phyloP scores from a whole-genome alignment of 2,113 vertebrate species.

The Apaloderma vittatum region DNA sequence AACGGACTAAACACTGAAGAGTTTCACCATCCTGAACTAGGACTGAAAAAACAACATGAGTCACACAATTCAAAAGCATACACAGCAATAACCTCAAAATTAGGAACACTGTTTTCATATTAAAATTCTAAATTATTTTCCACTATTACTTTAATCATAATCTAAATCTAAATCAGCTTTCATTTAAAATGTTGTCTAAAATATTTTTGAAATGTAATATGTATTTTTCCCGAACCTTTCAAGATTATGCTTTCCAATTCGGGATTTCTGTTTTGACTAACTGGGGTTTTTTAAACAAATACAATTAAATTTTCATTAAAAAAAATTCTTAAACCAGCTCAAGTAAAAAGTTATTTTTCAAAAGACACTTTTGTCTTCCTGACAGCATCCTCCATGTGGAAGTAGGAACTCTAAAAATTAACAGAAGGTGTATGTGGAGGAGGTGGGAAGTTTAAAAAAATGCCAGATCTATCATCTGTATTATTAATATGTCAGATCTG shows the following conservation, averaged over 20 bases:
- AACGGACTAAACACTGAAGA: neutral
- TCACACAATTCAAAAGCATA: neutral
- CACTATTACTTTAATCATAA: neutral
- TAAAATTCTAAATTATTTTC: neutral
- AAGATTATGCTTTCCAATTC: neutral
- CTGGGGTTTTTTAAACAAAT: neutral
- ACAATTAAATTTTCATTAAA: neutral
- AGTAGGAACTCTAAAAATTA: constrained; percentile 26
- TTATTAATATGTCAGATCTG: neutral
- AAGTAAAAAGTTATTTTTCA: constrained; percentile 18
- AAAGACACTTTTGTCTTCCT: constrained; percentile 28
- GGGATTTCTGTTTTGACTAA: neutral
- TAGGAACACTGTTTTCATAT: neutral
- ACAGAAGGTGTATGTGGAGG: neutral
- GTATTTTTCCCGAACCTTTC: neutral
- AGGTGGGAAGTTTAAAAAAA: constrained; percentile 36
- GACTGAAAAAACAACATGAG: neutral
- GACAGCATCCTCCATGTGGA: constrained; percentile 1
- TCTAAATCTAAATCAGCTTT: neutral
- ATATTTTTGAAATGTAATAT: neutral
- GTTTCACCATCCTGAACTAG: neutral
- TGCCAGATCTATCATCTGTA: constrained; percentile 17
- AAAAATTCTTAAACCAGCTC: neutral
- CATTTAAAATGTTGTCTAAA: neutral
- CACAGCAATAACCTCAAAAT: neutral